Evolutionary conservation across 2,888 invertebrate species (phyloP).

Genomic region (Tachina fera): DNA sequence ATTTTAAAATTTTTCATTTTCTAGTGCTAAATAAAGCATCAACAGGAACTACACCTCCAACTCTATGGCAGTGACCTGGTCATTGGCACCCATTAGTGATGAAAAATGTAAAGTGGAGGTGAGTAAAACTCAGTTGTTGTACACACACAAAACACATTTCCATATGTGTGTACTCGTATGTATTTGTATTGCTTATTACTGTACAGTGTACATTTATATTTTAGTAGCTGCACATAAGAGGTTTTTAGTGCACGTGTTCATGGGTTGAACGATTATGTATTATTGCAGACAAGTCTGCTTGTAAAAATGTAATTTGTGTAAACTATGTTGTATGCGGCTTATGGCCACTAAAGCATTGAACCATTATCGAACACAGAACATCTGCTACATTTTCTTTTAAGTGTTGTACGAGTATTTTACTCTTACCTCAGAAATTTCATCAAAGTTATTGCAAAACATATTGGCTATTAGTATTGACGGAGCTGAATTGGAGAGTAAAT

Average conservation of each 20-base stretch:
- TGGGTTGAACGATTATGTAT: not conserved
- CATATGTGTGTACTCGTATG: not conserved
- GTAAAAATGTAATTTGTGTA: conserved; percentile 30
- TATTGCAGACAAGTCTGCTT: conserved; percentile 21
- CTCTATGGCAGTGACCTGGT: conserved; percentile 30
- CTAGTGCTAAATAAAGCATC: not conserved
- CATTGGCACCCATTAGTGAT: conserved; percentile 51
- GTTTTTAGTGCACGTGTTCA: not conserved
- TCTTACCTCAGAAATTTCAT: not conserved
- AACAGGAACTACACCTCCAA: not conserved
- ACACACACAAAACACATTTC: no score
- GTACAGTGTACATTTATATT: not conserved
- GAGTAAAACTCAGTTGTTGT: not conserved
- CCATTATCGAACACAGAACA: conserved; percentile 50
- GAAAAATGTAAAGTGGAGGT: not conserved
- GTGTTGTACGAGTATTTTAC: not conserved
- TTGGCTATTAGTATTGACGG: not conserved
- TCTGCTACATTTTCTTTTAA: conserved; percentile 30
- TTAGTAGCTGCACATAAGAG: not conserved
- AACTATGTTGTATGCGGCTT: conserved; percentile 40
- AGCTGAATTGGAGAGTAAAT: not conserved
- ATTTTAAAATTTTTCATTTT: not conserved
- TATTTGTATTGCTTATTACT: not conserved
- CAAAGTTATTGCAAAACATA: not conserved
- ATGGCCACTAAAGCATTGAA: conserved; percentile 54